Evolutionary conservation across 1,140 invertebrate genomes (phyloP), one percentile per base, ranked within the genome.

Genomic region (Chrysomallon squamiferum): DNA sequence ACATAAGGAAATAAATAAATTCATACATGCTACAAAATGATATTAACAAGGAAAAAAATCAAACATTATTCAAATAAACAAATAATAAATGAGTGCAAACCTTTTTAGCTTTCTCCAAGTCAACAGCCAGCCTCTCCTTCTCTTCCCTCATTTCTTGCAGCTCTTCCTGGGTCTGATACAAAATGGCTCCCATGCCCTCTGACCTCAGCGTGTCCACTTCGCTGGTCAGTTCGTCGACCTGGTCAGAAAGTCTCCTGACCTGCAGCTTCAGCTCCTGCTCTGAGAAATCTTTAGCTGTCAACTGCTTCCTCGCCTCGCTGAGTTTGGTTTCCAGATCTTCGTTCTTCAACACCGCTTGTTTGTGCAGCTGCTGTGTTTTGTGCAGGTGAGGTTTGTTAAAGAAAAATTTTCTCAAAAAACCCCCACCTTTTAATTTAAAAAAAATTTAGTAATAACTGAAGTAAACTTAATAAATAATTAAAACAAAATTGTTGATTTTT

Each of bases 41-140:
- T 6, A 47, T 6, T 0, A 47, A 47, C 3, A 47, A 45, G 15
- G 4, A 20, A n/a, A n/a, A n/a, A n/a, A n/a, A n/a, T n/a, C n/a
- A n/a, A n/a, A n/a, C n/a, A n/a, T n/a, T n/a, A n/a, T n/a, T n/a
- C n/a, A n/a, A n/a, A n/a, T n/a, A n/a, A n/a, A n/a, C n/a, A n/a
- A n/a, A n/a, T n/a, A n/a, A n/a, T n/a, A n/a, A n/a, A n/a, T n/a
- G n/a, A 7, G 35, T 38, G n/a, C 68, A 43, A 65, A 81, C 80
- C 76, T 81, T 82, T 64, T 82, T 82, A 5, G 79, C 79, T 57
- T 82, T 82, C 27, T 81, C 75, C 29, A 82, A 68, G 59, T 82
- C 79, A 30, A 65, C 64, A n/a, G 66, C 65, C 2, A 78, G 64
- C 35, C 68, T 72, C 35, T 81, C 77, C 25, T 80, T 81, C 25